phyloP scores from a whole-genome alignment of 2,888 invertebrate genomes.

The Lordiphosa fenestrarum region DNA sequence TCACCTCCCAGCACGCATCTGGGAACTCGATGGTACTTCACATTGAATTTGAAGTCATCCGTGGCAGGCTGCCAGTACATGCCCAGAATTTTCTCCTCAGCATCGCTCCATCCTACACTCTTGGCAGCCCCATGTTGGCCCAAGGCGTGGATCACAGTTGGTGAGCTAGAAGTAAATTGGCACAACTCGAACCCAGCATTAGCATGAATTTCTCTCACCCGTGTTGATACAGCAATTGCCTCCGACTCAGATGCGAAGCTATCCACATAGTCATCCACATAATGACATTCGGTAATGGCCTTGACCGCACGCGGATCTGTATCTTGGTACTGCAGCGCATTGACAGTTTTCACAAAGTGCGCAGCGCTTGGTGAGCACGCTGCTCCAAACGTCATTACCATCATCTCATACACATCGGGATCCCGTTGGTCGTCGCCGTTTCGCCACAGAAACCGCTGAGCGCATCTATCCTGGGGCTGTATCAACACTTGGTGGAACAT shows the following conservation, averaged over 20 bases:
- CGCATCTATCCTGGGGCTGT: slow-evolving; percentile 6
- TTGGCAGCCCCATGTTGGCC: neutral
- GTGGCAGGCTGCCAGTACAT: neutral
- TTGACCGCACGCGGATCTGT: slow-evolving; percentile 4
- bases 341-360: slow-evolving; percentile 10
- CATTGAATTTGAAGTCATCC: neutral
- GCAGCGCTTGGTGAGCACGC: slow-evolving; percentile 21
- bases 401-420: slow-evolving; percentile 6
- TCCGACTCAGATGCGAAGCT: no score
- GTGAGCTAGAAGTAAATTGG: slow-evolving; percentile 11
- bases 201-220: neutral
- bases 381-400: slow-evolving; percentile 13
- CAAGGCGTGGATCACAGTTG: neutral
- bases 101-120: slow-evolving; percentile 4
- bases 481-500: slow-evolving; percentile 5
- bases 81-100: slow-evolving; percentile 9
- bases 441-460: slow-evolving; percentile 8
- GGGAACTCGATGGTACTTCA: slow-evolving; percentile 8
- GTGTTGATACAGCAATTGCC: neutral
- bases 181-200: neutral
- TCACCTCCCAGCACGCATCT: neutral
- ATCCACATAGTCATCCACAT: slow-evolving; percentile 3
- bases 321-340: neutral
- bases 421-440: slow-evolving; percentile 2
- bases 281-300: slow-evolving; percentile 1